These are phyloP conservation scores for Acronicta psi DNA, from an alignment of 2,888 invertebrate genomes.

Conservation along the genomic window DNA sequence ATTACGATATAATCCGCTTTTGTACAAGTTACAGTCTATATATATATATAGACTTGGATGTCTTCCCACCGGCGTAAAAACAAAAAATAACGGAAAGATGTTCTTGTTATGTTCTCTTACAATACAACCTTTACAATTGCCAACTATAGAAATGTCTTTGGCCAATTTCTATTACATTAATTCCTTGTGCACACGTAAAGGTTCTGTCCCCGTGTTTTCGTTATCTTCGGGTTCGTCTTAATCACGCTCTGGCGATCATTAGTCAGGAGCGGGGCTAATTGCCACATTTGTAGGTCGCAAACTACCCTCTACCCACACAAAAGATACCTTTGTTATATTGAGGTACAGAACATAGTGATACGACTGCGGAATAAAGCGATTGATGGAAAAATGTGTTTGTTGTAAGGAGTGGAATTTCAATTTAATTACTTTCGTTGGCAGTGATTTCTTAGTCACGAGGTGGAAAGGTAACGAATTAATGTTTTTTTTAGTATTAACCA, in stretches of 20 bases:
- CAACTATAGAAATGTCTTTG: background rate
- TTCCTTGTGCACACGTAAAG: slow-evolving; percentile 14
- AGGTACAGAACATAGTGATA: slow-evolving; percentile 5
- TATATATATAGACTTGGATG: no score
- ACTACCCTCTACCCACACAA: slow-evolving; percentile 56
- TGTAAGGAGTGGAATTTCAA: background rate
- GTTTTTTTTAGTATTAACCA: no score
- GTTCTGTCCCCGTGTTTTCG: slow-evolving; percentile 58
- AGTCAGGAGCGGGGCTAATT: slow-evolving; percentile 77
- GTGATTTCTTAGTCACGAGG: no score
- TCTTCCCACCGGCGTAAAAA: no score
- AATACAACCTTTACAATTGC: background rate
- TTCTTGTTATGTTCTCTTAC: no score
- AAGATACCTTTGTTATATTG: slow-evolving; percentile 38
- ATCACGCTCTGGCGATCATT: slow-evolving; percentile 78
- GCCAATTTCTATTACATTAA: slow-evolving; percentile 3
- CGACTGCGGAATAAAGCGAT: slow-evolving; percentile 1
- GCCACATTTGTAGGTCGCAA: slow-evolving; percentile 81
- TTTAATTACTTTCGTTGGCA: no score
- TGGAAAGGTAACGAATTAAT: no score
- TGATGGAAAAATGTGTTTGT: no score
- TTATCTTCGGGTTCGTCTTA: slow-evolving; percentile 79
- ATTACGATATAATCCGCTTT: no score
- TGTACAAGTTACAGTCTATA: no score
- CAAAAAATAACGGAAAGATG: no score